Conservation (phyloP, 2,113 vertebrate species). For the Rhinoderma darwinii region DNA sequence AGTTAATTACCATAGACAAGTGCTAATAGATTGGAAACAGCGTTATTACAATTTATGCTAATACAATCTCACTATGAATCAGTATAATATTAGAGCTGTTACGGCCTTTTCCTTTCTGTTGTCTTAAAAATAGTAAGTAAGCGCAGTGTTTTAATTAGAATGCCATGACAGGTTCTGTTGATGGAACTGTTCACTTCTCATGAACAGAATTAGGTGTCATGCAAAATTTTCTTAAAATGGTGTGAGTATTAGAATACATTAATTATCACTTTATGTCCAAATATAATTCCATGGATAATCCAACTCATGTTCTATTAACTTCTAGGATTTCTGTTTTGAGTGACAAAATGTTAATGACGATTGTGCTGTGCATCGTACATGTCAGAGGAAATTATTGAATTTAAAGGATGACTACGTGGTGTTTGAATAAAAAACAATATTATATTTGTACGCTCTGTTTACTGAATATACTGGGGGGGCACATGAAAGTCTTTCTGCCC, state of each 20-base stretch:
- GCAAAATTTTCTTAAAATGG: constrained; percentile 71
- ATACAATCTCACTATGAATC: constrained; percentile 69
- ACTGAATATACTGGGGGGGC: too few relatives aligned
- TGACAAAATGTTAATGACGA: background rate
- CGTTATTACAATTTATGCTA: constrained; percentile 81
- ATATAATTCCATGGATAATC: constrained; percentile 53
- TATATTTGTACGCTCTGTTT: too few relatives aligned
- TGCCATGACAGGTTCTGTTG: constrained; percentile 68
- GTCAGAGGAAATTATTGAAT: background rate
- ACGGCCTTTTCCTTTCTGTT: constrained; percentile 58
- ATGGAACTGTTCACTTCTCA: constrained; percentile 66
- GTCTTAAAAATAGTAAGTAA: constrained; percentile 63
- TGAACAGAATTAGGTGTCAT: constrained; percentile 68
- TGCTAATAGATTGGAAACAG: constrained; percentile 83
- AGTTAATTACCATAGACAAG: constrained; percentile 81
- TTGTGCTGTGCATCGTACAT: background rate
- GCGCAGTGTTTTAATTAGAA: constrained; percentile 71
- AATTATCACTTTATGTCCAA: constrained; percentile 68
- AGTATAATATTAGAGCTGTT: constrained; percentile 71
- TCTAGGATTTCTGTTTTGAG: background rate
- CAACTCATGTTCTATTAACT: background rate
- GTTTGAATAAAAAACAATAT: too few relatives aligned
- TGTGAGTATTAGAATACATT: constrained; percentile 70
- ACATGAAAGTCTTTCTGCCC: too few relatives aligned
- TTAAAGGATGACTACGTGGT: too few relatives aligned